Evolutionary conservation across 2,113 vertebrate species (phyloP).

Genomic region (Pitta sordida): DNA sequence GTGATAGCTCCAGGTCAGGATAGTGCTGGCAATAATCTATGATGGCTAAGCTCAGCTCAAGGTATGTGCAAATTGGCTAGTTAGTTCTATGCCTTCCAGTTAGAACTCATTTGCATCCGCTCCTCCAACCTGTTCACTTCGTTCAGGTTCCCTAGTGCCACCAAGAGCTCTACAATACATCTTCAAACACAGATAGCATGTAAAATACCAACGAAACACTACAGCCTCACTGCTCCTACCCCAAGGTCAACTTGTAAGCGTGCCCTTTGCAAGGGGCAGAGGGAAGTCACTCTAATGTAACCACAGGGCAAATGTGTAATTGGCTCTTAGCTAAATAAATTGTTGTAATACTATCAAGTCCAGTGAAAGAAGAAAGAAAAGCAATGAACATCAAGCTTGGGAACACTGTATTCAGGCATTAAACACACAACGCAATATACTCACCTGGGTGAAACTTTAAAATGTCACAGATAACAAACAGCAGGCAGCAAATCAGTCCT

Average conservation of each 20-base stretch:
- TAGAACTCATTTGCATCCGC: neutral
- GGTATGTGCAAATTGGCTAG: neutral
- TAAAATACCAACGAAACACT: neutral
- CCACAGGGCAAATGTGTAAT: neutral
- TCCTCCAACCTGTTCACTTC: neutral
- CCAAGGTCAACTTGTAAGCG: neutral
- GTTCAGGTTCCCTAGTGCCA: neutral
- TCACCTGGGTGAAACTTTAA: slow-evolving; percentile 4
- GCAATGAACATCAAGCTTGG: neutral
- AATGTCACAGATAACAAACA: neutral
- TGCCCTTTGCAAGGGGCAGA: neutral
- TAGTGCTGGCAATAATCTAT: neutral
- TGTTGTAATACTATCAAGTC: neutral
- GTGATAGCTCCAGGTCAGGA: neutral
- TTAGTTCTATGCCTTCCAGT: neutral
- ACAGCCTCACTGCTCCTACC: neutral
- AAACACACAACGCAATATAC: neutral
- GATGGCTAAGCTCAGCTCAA: neutral
- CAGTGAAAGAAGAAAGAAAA: neutral
- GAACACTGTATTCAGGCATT: neutral
- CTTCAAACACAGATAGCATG: neutral
- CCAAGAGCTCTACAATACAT: neutral
- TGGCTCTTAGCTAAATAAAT: neutral
- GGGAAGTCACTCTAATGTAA: neutral
- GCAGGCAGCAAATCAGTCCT: slow-evolving; percentile 11